These are phyloP conservation scores for Eupithecia dodoneata DNA, from an alignment of 2,888 invertebrate genomes.

Conservation along the genomic window DNA sequence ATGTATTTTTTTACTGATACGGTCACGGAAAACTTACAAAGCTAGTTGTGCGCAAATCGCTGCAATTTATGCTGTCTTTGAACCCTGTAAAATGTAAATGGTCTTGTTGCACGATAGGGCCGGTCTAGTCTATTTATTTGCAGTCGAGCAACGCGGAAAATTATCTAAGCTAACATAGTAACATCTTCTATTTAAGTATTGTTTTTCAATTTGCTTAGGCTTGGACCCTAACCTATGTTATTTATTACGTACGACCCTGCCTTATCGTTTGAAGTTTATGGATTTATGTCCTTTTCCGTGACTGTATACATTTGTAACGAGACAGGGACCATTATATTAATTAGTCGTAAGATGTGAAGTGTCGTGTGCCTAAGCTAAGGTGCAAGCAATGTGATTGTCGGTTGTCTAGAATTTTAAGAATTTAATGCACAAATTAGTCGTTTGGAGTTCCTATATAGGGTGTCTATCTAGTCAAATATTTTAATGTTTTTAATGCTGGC, in stretches of 20 bases:
- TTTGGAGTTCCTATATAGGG: constrained; percentile 35
- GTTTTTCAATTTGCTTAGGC: background rate
- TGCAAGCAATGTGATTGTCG: constrained; percentile 53
- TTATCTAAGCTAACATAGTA: background rate
- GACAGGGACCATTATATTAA: constrained; percentile 52
- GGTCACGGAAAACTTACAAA: constrained; percentile 22
- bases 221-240: background rate
- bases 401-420: constrained; percentile 46
- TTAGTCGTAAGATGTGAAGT: constrained; percentile 48
- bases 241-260: background rate
- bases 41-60: background rate
- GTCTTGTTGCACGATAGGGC: constrained; percentile 10
- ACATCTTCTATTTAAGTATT: background rate
- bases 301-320: constrained; percentile 19
- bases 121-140: constrained; percentile 1
- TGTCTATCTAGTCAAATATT: constrained; percentile 39
- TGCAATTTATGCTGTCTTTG: constrained; percentile 6
- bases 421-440: constrained; percentile 40
- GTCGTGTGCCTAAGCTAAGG: constrained; percentile 53
- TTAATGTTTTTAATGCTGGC: constrained; percentile 28
- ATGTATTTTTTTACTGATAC: constrained; percentile 29
- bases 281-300: constrained; percentile 23
- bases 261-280: background rate
- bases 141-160: background rate
- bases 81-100: constrained; percentile 16